phyloP scores from a whole-genome alignment of 64 coral and sea anemone genomes.

The Actinia equina region DNA sequence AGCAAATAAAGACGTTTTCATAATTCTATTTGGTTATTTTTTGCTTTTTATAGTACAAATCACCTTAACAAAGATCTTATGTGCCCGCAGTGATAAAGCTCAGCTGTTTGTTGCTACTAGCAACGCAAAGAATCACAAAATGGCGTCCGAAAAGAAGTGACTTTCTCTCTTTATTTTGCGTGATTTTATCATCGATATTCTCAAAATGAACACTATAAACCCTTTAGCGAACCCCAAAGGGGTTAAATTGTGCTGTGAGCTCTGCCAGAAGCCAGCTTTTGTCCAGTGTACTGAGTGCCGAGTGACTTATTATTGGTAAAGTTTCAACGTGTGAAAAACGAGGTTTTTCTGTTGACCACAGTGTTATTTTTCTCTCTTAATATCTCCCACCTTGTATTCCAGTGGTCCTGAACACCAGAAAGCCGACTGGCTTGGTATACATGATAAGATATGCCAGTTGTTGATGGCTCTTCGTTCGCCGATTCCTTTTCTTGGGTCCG shows the following conservation, averaged over 20 bases:
- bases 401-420: slow-evolving; percentile 94
- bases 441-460: slow-evolving; percentile 96
- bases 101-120: slow-evolving; percentile 55
- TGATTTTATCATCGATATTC: slow-evolving; percentile 1
- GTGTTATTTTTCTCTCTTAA: neutral
- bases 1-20: too few species aligned
- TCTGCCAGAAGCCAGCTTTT: slow-evolving; percentile 98
- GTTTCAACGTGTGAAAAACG: slow-evolving; percentile 5
- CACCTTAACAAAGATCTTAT: neutral
- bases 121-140: slow-evolving; percentile 28
- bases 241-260: slow-evolving; percentile 94
- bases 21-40: too few species aligned
- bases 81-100: neutral
- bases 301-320: slow-evolving; percentile 99
- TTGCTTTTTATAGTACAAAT: too few species aligned
- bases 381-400: neutral
- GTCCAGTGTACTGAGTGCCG: slow-evolving; percentile 88
- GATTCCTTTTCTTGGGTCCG: slow-evolving; percentile 90
- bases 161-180: neutral
- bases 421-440: slow-evolving; percentile 97
- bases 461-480: slow-evolving; percentile 81
- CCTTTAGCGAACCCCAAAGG: slow-evolving; percentile 95
- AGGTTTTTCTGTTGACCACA: neutral
- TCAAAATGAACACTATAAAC: slow-evolving; percentile 82
- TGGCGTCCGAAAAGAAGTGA: slow-evolving; percentile 18